phyloP scores from a whole-genome alignment of 2,113 vertebrate genomes.

The Daboia siamensis region DNA sequence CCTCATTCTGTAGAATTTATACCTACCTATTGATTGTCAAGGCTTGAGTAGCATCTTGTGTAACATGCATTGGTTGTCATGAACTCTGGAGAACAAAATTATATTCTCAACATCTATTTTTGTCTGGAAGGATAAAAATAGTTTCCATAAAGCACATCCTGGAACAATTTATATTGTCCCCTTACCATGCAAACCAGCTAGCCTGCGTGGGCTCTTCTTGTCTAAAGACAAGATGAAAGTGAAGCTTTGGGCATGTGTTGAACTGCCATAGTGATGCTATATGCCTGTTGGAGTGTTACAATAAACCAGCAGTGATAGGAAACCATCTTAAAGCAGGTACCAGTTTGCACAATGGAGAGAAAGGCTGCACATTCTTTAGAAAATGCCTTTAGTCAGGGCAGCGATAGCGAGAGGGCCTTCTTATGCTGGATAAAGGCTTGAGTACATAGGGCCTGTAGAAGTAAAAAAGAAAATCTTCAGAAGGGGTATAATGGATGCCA shows the following conservation, averaged over 20 bases:
- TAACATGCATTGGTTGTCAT: not conserved
- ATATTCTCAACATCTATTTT: constrained; percentile 16
- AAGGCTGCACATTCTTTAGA: not conserved
- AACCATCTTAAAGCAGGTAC: not conserved
- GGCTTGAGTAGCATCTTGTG: not conserved
- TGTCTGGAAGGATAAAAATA: constrained; percentile 24
- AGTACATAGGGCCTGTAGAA: not conserved
- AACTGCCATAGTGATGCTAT: not conserved
- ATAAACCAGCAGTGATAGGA: not conserved
- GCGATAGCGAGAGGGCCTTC: not conserved
- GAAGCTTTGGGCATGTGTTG: not conserved
- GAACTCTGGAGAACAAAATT: constrained; percentile 10
- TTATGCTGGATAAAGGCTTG: not conserved
- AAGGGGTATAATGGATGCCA: not conserved
- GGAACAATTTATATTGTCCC: constrained; percentile 10
- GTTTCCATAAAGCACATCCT: not conserved
- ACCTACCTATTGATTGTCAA: not conserved
- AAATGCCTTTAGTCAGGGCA: not conserved
- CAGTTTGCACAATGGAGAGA: not conserved
- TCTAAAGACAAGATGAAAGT: not conserved
- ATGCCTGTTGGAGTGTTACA: not conserved
- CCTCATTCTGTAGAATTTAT: not conserved
- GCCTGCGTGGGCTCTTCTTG: constrained; percentile 10
- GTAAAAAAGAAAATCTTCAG: not conserved
- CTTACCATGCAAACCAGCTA: not conserved